Base-by-base conservation (phyloP, 2,888 invertebrate genomes). In the Saturnia japonica region DNA sequence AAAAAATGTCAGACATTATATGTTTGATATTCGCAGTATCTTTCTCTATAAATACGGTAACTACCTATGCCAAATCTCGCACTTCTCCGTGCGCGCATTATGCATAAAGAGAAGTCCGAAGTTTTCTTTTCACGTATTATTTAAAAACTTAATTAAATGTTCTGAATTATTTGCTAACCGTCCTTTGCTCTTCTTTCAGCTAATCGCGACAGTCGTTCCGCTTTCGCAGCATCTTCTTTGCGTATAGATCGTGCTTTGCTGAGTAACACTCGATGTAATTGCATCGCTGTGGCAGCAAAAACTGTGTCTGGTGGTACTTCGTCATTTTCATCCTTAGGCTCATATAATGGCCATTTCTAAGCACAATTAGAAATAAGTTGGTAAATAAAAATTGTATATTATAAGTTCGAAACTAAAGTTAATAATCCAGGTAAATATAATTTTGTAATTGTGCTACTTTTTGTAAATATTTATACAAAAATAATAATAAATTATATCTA, bases 171-270 rank as follows among this genome's bases (percentile, higher is more conserved):
- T 22, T 54, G 72, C 73, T 78, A 75, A 95, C 95, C 93, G 81
- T 95, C 95, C 67, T 79, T 84, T 1, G 95, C 95, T 75, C 95
- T 85, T 71, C 94, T 90, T 77, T 94, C 93, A 0, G 95, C 95
- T 71, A 94, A 80, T 1, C 91, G 85, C 1, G 94, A 88, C 9
- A 94, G 81, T 73, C 93, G 85, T 72, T 94, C 91, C 0, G 95
- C 91, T 74, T 91, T 91, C 2, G 87, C 78, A 0, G 90, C 81
- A 74, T 95, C 94, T 0, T 70, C 67, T 60, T 84, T 85, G 43
- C 91, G 85, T 12, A 89, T 70, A 1, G 76, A 68, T 72, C 89
- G 85, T 0, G 94, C 91, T 75, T 94, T 89, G 42, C 76, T 84
- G 42, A 93, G 80, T 68, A 93, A 80, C 11, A 93, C 89, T 69